These are phyloP conservation scores for Cynocephalus volans DNA, from an alignment of 2,113 vertebrate genomes.

Conservation along the genomic window DNA sequence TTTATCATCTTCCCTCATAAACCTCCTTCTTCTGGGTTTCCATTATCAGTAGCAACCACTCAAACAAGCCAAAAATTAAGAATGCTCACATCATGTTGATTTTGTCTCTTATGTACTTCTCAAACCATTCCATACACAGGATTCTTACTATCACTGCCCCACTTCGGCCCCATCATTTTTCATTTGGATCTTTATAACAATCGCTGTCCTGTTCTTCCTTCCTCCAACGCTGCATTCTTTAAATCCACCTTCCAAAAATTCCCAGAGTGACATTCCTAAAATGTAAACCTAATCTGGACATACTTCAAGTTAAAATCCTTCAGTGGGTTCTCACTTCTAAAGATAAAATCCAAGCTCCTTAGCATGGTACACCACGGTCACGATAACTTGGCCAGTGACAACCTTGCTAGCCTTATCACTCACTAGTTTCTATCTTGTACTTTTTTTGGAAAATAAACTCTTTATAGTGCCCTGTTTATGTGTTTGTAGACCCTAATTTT, in stretches of 20 bases:
- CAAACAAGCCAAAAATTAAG: no score
- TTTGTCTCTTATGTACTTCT: no score
- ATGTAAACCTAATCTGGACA: background rate
- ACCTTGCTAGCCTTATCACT: background rate
- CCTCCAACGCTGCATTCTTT: background rate
- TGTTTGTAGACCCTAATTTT: background rate
- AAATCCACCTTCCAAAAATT: background rate
- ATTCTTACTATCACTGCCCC: no score
- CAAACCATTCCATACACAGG: no score
- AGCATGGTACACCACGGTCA: background rate
- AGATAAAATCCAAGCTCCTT: background rate
- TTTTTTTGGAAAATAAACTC: background rate
- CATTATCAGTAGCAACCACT: no score
- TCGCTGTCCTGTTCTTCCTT: background rate
- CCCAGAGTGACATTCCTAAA: constrained; percentile 23
- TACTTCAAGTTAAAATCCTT: background rate
- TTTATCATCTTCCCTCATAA: no score
- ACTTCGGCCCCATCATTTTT: no score
- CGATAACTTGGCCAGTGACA: background rate
- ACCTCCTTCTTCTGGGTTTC: no score
- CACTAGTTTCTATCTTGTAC: background rate
- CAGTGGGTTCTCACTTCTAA: background rate
- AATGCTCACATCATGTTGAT: no score
- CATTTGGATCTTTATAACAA: no score
- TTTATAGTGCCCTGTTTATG: background rate